These are phyloP conservation scores for Ornithoptera alexandrae DNA, from an alignment of 2,888 invertebrate genomes.

Conservation along the genomic window DNA sequence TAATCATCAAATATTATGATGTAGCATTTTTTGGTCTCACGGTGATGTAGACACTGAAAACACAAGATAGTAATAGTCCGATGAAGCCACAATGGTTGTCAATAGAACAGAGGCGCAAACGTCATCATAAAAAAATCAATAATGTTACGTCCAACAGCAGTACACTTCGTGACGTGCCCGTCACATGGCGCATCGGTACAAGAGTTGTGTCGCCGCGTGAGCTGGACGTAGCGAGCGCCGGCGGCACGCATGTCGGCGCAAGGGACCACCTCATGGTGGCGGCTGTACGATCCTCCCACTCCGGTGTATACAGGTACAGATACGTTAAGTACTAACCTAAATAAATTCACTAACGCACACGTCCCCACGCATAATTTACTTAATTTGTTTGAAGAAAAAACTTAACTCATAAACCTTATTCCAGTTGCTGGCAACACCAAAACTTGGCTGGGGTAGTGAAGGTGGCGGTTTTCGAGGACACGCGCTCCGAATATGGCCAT, in stretches of 20 bases:
- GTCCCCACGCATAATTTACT: no score
- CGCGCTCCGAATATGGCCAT: slow-evolving; percentile 65
- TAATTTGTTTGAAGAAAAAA: no score
- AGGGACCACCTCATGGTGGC: slow-evolving; percentile 80
- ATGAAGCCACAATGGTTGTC: no score
- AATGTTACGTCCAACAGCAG: slow-evolving; percentile 53
- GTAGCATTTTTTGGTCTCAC: no score
- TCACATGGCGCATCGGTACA: slow-evolving; percentile 79
- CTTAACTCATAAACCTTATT: slow-evolving; percentile 13
- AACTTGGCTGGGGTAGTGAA: slow-evolving; percentile 81
- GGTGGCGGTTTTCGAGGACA: slow-evolving; percentile 73
- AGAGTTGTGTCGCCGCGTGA: slow-evolving; percentile 70
- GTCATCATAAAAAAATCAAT: no score
- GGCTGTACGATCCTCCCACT: slow-evolving; percentile 72
- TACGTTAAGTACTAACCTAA: no score
- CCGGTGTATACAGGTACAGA: slow-evolving; percentile 80
- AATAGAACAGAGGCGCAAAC: no score
- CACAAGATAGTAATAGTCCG: no score
- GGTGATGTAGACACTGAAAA: no score
- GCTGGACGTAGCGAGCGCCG: slow-evolving; percentile 69
- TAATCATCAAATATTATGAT: no score
- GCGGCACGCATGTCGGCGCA: slow-evolving; percentile 78
- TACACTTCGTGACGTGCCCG: slow-evolving; percentile 73
- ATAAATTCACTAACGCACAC: no score
- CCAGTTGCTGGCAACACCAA: slow-evolving; percentile 83